Evolutionary conservation across 2,888 invertebrate species (phyloP).

Genomic region (Ecdyonurus torrentis): DNA sequence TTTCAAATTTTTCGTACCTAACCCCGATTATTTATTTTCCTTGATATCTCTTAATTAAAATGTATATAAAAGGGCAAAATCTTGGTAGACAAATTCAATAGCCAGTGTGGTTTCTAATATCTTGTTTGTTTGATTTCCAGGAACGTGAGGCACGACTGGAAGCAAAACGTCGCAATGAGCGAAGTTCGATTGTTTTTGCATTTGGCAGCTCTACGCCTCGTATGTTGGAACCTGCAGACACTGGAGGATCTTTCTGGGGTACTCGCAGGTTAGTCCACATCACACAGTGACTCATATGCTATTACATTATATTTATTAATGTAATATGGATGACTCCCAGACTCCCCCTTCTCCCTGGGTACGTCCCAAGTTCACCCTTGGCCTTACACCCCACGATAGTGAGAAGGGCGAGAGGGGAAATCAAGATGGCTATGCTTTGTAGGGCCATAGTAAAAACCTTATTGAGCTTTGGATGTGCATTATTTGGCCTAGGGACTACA

Average conservation of each 20-base stretch:
- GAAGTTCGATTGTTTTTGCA: conserved; percentile 60
- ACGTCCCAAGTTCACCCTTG: too few relatives aligned
- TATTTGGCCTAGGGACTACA: too few relatives aligned
- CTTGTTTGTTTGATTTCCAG: conserved; percentile 16
- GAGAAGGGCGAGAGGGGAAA: too few relatives aligned
- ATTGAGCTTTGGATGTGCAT: too few relatives aligned
- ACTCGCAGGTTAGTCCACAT: conserved; percentile 55
- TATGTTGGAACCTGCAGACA: conserved; percentile 66
- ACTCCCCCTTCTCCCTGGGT: too few relatives aligned
- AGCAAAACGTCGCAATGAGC: conserved; percentile 58
- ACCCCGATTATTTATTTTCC: not conserved
- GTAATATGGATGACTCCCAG: too few relatives aligned
- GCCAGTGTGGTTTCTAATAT: too few relatives aligned
- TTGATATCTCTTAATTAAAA: not conserved
- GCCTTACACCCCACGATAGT: too few relatives aligned
- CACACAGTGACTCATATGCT: too few relatives aligned
- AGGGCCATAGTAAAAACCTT: too few relatives aligned
- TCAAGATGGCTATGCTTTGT: too few relatives aligned
- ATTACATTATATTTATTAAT: too few relatives aligned
- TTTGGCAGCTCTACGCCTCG: conserved; percentile 86
- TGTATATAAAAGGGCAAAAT: conserved; percentile 6
- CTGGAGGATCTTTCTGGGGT: conserved; percentile 67
- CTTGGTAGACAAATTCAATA: not conserved
- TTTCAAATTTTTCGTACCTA: not conserved
- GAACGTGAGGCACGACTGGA: conserved; percentile 70